Percentiles rank a stretch among this genome's conserved stretches.
Conservation (phyloP, 2,113 vertebrate species). For the Apistogramma diplotaenia region DNA sequence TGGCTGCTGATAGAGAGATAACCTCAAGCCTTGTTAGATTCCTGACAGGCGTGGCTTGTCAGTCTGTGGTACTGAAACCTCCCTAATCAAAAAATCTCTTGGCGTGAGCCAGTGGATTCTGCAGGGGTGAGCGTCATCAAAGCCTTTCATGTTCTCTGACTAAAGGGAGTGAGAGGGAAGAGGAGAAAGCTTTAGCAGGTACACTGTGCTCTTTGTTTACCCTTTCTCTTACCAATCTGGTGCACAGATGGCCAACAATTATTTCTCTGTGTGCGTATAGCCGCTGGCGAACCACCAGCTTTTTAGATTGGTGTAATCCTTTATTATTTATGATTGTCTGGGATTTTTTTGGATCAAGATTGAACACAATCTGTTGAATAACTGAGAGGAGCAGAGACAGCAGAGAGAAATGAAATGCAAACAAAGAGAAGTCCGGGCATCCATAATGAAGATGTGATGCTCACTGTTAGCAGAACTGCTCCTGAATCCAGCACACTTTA, state of each 20-base stretch:
- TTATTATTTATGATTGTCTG: constrained; percentile 83
- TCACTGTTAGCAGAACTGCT: constrained; percentile 66
- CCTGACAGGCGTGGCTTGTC: constrained; percentile 69
- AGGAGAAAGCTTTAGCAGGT: constrained; percentile 69
- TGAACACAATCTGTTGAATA: constrained; percentile 80
- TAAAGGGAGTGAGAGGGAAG: constrained; percentile 20
- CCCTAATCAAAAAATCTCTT: constrained; percentile 65
- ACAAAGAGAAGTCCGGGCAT: constrained; percentile 72
- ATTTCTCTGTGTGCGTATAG: constrained; percentile 75
- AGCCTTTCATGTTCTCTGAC: constrained; percentile 63
- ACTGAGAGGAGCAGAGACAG: constrained; percentile 62
- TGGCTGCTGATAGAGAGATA: constrained; percentile 61
- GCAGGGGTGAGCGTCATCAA: constrained; percentile 62
- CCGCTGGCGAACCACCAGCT: constrained; percentile 72
- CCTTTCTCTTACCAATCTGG: constrained; percentile 76
- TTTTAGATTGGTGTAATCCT: constrained; percentile 80
- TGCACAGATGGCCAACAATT: constrained; percentile 81
- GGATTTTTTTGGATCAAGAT: constrained; percentile 78
- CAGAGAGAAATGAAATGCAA: constrained; percentile 72
- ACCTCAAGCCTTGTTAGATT: constrained; percentile 63
- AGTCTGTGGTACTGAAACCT: constrained; percentile 63
- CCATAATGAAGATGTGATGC: constrained; percentile 74
- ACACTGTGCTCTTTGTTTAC: constrained; percentile 76
- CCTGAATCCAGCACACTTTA: constrained; percentile 76
- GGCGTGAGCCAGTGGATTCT: constrained; percentile 52